Percentiles rank a stretch among this genome's conserved stretches.
phyloP scores from a whole-genome alignment of 2,797 vertebrate genomes.

The Molothrus aeneus region DNA sequence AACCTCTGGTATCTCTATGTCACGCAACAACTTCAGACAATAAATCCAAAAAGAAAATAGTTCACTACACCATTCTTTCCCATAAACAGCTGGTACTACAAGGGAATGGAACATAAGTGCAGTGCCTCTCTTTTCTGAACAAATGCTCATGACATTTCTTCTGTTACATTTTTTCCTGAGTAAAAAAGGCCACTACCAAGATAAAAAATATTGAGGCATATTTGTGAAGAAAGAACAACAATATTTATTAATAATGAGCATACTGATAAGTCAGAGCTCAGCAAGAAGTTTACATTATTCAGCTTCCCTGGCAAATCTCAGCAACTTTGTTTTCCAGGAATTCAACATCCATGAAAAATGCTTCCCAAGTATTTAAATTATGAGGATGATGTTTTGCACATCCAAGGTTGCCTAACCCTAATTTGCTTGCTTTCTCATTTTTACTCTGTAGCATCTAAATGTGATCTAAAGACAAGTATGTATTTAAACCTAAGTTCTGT shows the following conservation, averaged over 20 bases:
- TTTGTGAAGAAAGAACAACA: conserved; percentile 54
- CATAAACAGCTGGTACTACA: conserved; percentile 17
- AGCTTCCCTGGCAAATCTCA: conserved; percentile 57
- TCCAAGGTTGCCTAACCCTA: conserved; percentile 10
- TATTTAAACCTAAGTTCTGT: conserved; percentile 37
- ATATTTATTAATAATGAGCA: conserved; percentile 67
- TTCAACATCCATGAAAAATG: not conserved
- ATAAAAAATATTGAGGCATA: conserved; percentile 53
- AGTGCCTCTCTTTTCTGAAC: conserved; percentile 3
- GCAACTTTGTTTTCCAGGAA: conserved; percentile 6
- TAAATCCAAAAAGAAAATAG: conserved; percentile 30
- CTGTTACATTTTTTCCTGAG: conserved; percentile 46
- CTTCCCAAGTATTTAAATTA: conserved; percentile 1
- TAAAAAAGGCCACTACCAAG: conserved; percentile 40
- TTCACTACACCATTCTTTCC: not conserved
- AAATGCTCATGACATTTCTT: conserved; percentile 47
- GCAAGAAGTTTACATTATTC: conserved; percentile 68
- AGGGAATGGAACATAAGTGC: conserved; percentile 37
- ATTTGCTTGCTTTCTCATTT: not conserved
- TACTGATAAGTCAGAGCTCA: conserved; percentile 63
- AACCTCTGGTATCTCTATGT: not conserved
- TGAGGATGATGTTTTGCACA: conserved; percentile 24
- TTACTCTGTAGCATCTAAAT: not conserved
- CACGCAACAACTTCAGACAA: not conserved
- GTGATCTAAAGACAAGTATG: conserved; percentile 40